Evolutionary conservation across 2,113 vertebrate genomes (phyloP).

Genomic region (Laticauda colubrina): DNA sequence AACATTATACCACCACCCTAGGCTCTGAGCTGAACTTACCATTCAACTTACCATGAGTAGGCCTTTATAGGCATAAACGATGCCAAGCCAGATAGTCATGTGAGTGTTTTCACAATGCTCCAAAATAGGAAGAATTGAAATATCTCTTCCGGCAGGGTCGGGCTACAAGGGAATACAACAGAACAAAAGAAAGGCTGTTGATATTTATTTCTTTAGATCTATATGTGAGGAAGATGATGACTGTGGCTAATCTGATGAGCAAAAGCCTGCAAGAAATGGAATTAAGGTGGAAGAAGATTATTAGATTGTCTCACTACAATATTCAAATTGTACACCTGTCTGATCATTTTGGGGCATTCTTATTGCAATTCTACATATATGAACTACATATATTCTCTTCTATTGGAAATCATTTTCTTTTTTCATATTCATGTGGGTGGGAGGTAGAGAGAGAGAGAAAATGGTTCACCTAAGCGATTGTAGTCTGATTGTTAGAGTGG

Average conservation of each 20-base stretch:
- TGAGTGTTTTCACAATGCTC: conserved; percentile 99
- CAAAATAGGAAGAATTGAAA: conserved; percentile 95
- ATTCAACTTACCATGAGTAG: conserved; percentile 91
- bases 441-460: neutral
- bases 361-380: neutral
- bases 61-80: conserved; percentile 98
- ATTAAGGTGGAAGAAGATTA: neutral
- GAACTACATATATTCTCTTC: neutral
- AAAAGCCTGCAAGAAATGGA: neutral
- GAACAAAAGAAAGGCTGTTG: conserved; percentile 4
- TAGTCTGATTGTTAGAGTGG: neutral
- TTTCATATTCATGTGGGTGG: neutral
- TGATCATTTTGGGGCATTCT: neutral
- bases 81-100: conserved; percentile 99
- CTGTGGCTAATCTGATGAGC: neutral
- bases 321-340: neutral
- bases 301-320: conserved; percentile 1
- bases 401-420: neutral
- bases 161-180: conserved; percentile 74
- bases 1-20: neutral
- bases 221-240: neutral
- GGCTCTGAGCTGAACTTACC: conserved; percentile 1
- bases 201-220: neutral
- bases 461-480: neutral
- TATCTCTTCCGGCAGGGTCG: conserved; percentile 93